Percentiles rank a stretch among this genome's conserved stretches.
Evolutionary conservation across 2,888 invertebrate genomes (phyloP).

Genomic region (Embidobia sp.): DNA sequence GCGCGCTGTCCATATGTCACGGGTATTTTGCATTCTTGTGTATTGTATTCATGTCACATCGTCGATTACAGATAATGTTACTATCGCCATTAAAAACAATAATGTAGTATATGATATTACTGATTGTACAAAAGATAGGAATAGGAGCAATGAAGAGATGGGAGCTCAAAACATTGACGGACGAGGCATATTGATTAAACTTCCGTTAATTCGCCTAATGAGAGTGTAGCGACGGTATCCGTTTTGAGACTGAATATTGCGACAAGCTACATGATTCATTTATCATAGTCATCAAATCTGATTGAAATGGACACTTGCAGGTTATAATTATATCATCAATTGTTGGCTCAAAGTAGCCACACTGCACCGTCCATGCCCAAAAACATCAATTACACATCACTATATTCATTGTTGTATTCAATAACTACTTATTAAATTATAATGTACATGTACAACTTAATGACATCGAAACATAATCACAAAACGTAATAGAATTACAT

Average conservation of each 20-base stretch:
- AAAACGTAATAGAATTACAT: neutral
- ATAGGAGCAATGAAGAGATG: slow-evolving; percentile 38
- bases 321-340: slow-evolving; percentile 57
- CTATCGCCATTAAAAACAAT: slow-evolving; percentile 36
- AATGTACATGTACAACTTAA: no score
- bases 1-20: slow-evolving; percentile 1
- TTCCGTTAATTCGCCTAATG: slow-evolving; percentile 67
- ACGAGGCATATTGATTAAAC: slow-evolving; percentile 58
- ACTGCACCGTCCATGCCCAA: neutral
- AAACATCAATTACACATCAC: slow-evolving; percentile 29
- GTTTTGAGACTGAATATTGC: slow-evolving; percentile 57
- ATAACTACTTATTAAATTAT: slow-evolving; percentile 17
- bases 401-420: slow-evolving; percentile 22
- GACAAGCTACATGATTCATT: slow-evolving; percentile 58
- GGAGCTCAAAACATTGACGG: slow-evolving; percentile 51
- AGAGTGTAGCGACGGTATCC: slow-evolving; percentile 60
- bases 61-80: slow-evolving; percentile 44
- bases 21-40: slow-evolving; percentile 14
- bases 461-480: neutral
- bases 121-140: slow-evolving; percentile 58
- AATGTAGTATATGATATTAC: slow-evolving; percentile 46
- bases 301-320: slow-evolving; percentile 55
- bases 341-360: slow-evolving; percentile 48
- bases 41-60: slow-evolving; percentile 38
- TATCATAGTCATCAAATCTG: slow-evolving; percentile 54